phyloP scores from a whole-genome alignment of 2,113 vertebrate genomes.

The Boleophthalmus pectinirostris region DNA sequence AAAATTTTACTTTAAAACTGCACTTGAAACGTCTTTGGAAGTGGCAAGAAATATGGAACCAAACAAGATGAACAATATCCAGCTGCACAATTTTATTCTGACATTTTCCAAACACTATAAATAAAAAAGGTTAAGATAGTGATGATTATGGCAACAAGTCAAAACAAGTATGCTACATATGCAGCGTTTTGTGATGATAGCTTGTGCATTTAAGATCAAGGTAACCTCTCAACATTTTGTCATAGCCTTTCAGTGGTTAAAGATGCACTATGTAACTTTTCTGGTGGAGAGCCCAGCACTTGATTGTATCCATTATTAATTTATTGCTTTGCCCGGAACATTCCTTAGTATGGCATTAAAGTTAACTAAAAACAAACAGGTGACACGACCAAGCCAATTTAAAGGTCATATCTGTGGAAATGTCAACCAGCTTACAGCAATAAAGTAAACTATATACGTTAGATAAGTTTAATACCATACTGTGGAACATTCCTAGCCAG shows the following conservation, averaged over 20 bases:
- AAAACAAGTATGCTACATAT: not conserved
- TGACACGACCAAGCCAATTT: too few relatives aligned
- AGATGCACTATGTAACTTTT: not conserved
- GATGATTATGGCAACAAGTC: not conserved
- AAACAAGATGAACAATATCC: not conserved
- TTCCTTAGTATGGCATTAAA: too few relatives aligned
- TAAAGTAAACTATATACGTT: too few relatives aligned
- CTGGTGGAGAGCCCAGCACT: too few relatives aligned
- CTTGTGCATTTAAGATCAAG: not conserved
- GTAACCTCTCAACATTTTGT: conserved; percentile 20
- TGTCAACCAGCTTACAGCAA: too few relatives aligned
- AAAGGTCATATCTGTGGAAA: too few relatives aligned
- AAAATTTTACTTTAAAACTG: not conserved
- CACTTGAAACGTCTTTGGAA: not conserved
- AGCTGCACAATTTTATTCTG: not conserved
- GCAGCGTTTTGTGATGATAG: not conserved
- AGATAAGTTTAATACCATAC: too few relatives aligned
- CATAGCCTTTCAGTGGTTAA: conserved; percentile 12
- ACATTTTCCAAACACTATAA: not conserved
- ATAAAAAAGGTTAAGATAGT: not conserved
- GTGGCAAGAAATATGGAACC: not conserved
- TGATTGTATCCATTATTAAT: too few relatives aligned
- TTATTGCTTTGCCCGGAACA: too few relatives aligned
- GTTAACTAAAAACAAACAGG: not conserved
- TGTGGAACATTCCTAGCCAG: too few relatives aligned